A percentile compares a stretch with the other conserved stretches of the same genome.
Evolutionary conservation across 2,113 vertebrate genomes (phyloP).

Genomic region (Grus americana): DNA sequence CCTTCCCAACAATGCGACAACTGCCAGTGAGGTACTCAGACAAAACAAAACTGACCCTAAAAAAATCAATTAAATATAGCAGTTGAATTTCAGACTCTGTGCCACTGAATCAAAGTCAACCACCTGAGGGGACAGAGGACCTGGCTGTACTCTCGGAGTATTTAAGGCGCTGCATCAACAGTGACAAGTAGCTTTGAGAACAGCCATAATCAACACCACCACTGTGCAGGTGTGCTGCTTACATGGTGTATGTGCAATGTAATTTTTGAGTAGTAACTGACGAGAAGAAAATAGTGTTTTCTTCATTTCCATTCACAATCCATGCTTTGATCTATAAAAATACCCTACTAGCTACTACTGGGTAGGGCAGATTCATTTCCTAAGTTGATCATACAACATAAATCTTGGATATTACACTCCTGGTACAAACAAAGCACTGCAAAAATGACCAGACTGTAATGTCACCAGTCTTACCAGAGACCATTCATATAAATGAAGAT

Average conservation of each 20-base stretch:
- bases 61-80: not conserved
- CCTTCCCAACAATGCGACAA: not conserved
- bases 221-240: not conserved
- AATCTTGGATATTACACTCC: not conserved
- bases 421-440: not conserved
- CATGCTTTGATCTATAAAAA: not conserved
- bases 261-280: not conserved
- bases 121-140: not conserved
- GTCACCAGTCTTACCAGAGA: not conserved
- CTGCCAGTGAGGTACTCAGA: not conserved
- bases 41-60: not conserved
- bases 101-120: not conserved
- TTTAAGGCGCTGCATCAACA: not conserved
- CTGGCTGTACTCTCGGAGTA: not conserved
- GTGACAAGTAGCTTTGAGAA: not conserved
- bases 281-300: not conserved
- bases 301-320: not conserved
- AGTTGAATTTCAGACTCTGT: not conserved
- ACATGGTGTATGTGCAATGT: rapidly evolving
- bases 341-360: not conserved
- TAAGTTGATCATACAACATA: not conserved
- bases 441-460: not conserved
- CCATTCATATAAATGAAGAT: not conserved
- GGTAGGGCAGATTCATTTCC: not conserved
- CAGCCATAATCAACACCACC: not conserved